Conservation (phyloP, 1,140 invertebrate species). For the Lordiphosa stackelbergi region DNA sequence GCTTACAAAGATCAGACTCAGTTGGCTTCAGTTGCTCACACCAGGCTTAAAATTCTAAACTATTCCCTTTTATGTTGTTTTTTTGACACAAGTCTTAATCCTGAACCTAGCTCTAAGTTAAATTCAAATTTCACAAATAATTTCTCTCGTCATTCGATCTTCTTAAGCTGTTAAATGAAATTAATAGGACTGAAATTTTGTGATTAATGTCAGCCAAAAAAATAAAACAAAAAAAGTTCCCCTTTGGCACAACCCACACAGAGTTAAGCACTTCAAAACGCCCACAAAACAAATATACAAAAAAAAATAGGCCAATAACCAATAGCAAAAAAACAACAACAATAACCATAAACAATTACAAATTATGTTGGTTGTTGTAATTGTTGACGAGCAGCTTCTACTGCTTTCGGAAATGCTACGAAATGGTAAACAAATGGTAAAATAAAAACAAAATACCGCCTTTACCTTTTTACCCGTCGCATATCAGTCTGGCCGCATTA, state of each 20-base stretch:
- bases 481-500: slow-evolving; percentile 30
- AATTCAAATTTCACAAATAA: not conserved
- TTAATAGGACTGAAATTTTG: slow-evolving; percentile 30
- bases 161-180: not conserved
- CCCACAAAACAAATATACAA: slow-evolving; percentile 38
- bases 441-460: slow-evolving; percentile 43
- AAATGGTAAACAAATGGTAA: slow-evolving; percentile 44
- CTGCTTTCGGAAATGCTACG: slow-evolving; percentile 51
- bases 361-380: slow-evolving; percentile 28
- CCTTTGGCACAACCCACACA: slow-evolving; percentile 27
- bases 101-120: too few relatives aligned
- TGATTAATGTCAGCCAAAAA: slow-evolving; percentile 43
- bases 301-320: slow-evolving; percentile 64
- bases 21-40: too few relatives aligned
- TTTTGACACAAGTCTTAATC: too few relatives aligned
- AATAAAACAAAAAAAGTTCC: slow-evolving; percentile 24
- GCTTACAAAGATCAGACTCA: too few relatives aligned
- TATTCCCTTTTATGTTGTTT: too few relatives aligned
- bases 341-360: slow-evolving; percentile 47
- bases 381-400: slow-evolving; percentile 41
- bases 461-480: slow-evolving; percentile 17
- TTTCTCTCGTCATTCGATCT: slow-evolving; percentile 6
- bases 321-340: slow-evolving; percentile 12
- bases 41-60: too few relatives aligned
- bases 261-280: slow-evolving; percentile 33